Conservation (phyloP, 1,140 invertebrate species). For the Sminthurides bifidus region DNA sequence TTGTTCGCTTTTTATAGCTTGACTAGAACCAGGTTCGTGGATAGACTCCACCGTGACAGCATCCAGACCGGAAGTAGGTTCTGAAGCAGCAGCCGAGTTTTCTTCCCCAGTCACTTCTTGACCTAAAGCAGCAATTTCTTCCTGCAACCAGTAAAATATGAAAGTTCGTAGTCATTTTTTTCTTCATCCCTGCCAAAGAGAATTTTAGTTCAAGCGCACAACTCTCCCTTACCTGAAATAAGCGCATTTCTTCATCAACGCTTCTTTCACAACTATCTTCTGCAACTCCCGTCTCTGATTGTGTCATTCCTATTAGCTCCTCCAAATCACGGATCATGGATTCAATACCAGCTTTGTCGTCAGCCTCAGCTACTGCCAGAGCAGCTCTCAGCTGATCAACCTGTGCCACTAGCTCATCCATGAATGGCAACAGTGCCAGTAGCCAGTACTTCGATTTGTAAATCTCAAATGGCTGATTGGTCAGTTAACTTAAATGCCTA, state of each 20-base stretch:
- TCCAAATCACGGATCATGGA: conserved; percentile 19
- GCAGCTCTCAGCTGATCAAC: conserved; percentile 20
- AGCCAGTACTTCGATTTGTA: too few species aligned
- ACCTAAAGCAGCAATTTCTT: conserved; percentile 15
- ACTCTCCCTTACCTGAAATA: conserved; percentile 6
- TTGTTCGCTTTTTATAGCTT: background rate
- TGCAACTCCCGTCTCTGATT: background rate
- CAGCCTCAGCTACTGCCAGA: conserved; percentile 6
- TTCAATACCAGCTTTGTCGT: conserved; percentile 16
- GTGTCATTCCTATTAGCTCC: conserved; percentile 3
- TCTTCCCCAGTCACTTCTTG: background rate
- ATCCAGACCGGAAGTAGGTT: background rate
- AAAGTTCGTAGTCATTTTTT: background rate
- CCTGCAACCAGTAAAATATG: conserved; percentile 7
- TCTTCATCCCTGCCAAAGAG: background rate
- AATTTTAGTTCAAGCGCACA: background rate
- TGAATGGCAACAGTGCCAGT: too few species aligned
- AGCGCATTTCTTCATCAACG: conserved; percentile 17
- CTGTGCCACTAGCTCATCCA: conserved; percentile 22
- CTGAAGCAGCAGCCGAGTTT: background rate
- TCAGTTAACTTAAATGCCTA: too few species aligned
- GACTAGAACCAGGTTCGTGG: background rate
- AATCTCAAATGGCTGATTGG: too few species aligned
- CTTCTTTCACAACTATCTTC: background rate
- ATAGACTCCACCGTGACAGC: background rate